These are phyloP conservation scores for Ochotona princeps DNA, from an alignment of 2,113 vertebrate genomes.

Conservation along the genomic window DNA sequence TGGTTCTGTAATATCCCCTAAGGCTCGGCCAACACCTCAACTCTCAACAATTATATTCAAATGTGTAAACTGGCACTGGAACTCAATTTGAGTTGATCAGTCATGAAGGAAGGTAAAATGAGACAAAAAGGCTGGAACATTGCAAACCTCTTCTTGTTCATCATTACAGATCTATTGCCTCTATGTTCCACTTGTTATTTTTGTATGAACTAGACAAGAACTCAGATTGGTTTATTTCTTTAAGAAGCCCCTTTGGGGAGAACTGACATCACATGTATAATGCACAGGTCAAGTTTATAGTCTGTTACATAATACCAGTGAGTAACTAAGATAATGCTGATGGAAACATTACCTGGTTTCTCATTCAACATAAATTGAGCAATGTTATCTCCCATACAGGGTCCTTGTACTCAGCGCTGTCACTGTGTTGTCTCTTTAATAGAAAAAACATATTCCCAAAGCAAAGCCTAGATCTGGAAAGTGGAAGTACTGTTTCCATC, in stretches of 20 bases:
- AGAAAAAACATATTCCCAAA: background rate
- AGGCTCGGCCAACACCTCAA: background rate
- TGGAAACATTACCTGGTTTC: background rate
- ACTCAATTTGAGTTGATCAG: background rate
- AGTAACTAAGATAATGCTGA: background rate
- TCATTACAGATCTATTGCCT: background rate
- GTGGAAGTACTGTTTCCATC: background rate
- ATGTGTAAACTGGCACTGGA: background rate
- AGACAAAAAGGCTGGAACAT: background rate
- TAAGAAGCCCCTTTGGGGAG: background rate
- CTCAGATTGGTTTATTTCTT: background rate
- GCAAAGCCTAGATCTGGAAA: background rate
- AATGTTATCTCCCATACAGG: background rate
- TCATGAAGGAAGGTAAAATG: background rate
- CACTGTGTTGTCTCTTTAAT: background rate
- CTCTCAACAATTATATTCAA: background rate
- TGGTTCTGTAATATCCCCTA: background rate
- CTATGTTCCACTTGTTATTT: background rate
- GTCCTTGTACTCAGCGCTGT: background rate
- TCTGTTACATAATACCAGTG: background rate
- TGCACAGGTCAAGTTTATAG: background rate
- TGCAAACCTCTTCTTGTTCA: background rate
- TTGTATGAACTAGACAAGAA: background rate
- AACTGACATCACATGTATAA: background rate
- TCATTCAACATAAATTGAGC: slow-evolving; percentile 8